Evolutionary conservation across 2,797 vertebrate species (phyloP), one percentile per base, ranked within the genome.

Genomic region (Alca torda): DNA sequence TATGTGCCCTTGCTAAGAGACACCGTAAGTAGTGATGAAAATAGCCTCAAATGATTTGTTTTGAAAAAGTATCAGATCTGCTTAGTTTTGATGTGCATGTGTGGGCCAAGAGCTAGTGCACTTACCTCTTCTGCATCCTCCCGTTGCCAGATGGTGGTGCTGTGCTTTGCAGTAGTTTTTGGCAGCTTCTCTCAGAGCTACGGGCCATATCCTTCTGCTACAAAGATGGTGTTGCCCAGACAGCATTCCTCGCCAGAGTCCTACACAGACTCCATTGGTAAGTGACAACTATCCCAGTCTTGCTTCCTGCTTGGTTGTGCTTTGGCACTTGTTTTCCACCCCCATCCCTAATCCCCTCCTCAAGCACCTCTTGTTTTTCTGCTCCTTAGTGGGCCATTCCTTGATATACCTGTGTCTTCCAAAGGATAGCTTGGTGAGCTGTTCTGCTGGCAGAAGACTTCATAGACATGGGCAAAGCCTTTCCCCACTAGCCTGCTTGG

Each of bases 91-190:
- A 25, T 45, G 74, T 18, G 33, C 0, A 0, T 3, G 3, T 33
- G 24, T 51, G 74, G 41, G 50, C 53, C 53, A 56, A n/a, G 51
- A 74, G 19, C 10, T 28, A 13, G 30, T 14, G 31, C 35, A 35
- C 51, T 88, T 59, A 95, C 61, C 35, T 91, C 35, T 93, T 84
- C 3, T 35, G 17, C 80, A 35, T 90, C 60, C 23, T 86, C 74
- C 73, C 3, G 94, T 46, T 84, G 64, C 84, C 95, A 99, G 99
- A 99, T 99, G 92, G 98, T 99, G 19, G 98, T 99, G 89, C 96
- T 99, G 89, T 99, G 99, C 95, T 99, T 99, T 68, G 98, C 99
- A 5, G 97, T 99, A 78, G 99, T 99, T 60, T 98, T 99, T 86
- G 99, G 99, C 65, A 99, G 99, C 97, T 99, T 99, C 96, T 99